Conservation (phyloP, 2,113 vertebrate species). For the Perognathus longimembris region DNA sequence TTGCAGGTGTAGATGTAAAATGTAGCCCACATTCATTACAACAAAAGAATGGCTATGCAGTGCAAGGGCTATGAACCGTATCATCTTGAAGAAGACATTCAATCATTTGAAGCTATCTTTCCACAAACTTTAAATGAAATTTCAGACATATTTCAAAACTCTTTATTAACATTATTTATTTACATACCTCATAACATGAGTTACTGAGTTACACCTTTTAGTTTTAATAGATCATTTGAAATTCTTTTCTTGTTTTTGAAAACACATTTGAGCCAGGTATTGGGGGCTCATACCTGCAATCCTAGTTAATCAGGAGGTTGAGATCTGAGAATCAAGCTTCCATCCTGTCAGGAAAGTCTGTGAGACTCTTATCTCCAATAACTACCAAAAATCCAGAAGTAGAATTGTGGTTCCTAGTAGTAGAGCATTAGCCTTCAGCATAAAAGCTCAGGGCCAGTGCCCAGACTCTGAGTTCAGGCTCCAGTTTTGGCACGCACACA, state of each 20-base stretch:
- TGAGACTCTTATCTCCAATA: too few relatives aligned
- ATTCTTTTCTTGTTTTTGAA: not conserved
- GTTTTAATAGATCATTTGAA: conserved; percentile 52
- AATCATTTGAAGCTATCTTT: not conserved
- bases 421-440: too few relatives aligned
- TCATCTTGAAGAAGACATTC: not conserved
- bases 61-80: not conserved
- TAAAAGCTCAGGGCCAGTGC: too few relatives aligned
- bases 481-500: too few relatives aligned
- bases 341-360: too few relatives aligned
- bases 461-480: too few relatives aligned
- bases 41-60: not conserved
- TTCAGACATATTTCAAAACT: not conserved
- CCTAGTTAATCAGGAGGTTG: too few relatives aligned
- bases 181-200: conserved; percentile 7
- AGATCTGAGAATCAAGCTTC: too few relatives aligned
- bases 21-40: not conserved
- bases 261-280: too few relatives aligned
- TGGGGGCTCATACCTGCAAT: too few relatives aligned
- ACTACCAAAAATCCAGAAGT: too few relatives aligned
- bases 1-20: not conserved
- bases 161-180: conserved; percentile 19
- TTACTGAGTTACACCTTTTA: conserved; percentile 28
- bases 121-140: not conserved
- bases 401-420: too few relatives aligned